These are phyloP conservation scores for Caenorhabditis brenneri DNA, from an alignment of 1,140 invertebrate genomes.

Conservation along the genomic window DNA sequence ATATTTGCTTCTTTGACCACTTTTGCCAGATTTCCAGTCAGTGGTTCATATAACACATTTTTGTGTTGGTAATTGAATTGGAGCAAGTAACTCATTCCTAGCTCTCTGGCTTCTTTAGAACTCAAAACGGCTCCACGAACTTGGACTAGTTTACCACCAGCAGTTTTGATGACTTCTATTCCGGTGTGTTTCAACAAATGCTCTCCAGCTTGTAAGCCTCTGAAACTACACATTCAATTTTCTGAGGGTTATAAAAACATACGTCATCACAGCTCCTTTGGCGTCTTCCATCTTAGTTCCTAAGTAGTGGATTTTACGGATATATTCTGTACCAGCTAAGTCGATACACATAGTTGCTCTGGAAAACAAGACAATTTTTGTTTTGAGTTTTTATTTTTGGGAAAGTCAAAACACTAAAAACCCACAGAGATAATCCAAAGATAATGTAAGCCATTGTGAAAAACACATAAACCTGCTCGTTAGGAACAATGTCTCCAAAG, in stretches of 20 bases:
- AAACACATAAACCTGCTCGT: slow-evolving; percentile 69
- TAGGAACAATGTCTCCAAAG: slow-evolving; percentile 70
- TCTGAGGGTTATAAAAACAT: not conserved
- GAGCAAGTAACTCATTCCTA: slow-evolving; percentile 66
- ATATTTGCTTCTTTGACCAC: slow-evolving; percentile 67
- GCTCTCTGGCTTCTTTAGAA: slow-evolving; percentile 61
- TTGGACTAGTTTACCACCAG: slow-evolving; percentile 67
- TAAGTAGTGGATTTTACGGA: slow-evolving; percentile 68
- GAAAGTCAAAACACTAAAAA: not conserved
- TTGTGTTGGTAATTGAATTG: slow-evolving; percentile 67
- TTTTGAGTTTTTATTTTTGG: not conserved
- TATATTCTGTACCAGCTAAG: slow-evolving; percentile 69
- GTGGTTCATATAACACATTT: slow-evolving; percentile 70
- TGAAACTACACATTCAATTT: slow-evolving; percentile 50
- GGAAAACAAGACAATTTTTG: slow-evolving; percentile 49
- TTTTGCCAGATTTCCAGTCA: slow-evolving; percentile 62
- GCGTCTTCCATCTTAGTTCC: slow-evolving; percentile 71
- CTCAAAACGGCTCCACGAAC: slow-evolving; percentile 67
- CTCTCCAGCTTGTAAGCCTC: slow-evolving; percentile 59
- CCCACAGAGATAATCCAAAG: slow-evolving; percentile 69
- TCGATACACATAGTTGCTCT: slow-evolving; percentile 71
- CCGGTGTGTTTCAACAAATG: slow-evolving; percentile 65
- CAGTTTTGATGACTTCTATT: slow-evolving; percentile 69
- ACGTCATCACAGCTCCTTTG: slow-evolving; percentile 68
- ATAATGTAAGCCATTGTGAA: slow-evolving; percentile 71